Percentiles rank a stretch among this genome's conserved stretches.
These are phyloP conservation scores for Caenorhabditis sulstoni DNA, from an alignment of 2,888 invertebrate species.

Conservation along the genomic window DNA sequence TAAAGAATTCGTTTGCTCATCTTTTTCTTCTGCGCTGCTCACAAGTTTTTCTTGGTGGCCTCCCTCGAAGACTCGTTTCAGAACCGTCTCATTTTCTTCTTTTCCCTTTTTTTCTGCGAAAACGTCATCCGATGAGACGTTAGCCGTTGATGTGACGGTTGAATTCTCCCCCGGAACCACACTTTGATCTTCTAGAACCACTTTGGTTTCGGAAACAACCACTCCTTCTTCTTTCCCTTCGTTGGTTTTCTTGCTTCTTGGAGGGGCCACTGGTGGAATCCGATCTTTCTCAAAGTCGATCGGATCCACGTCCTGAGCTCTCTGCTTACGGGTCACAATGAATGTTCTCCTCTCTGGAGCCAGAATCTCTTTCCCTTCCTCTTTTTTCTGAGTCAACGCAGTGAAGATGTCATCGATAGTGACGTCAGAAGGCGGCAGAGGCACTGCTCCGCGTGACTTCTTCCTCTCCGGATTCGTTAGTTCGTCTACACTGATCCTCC, in stretches of 20 bases:
- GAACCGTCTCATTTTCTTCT: slow-evolving; percentile 16
- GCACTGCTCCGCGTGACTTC: slow-evolving; percentile 33
- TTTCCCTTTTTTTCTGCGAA: neutral
- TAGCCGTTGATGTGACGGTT: slow-evolving; percentile 1
- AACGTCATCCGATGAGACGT: slow-evolving; percentile 17
- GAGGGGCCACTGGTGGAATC: slow-evolving; percentile 29
- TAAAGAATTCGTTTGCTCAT: neutral
- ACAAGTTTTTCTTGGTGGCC: slow-evolving; percentile 12
- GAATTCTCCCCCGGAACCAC: neutral
- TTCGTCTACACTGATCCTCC: slow-evolving; percentile 53
- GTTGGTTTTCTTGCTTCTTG: slow-evolving; percentile 17
- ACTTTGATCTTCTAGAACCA: neutral
- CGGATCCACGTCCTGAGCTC: slow-evolving; percentile 48
- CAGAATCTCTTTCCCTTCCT: neutral
- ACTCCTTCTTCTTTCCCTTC: neutral
- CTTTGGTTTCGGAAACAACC: neutral
- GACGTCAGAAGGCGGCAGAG: slow-evolving; percentile 49
- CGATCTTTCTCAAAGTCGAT: slow-evolving; percentile 45
- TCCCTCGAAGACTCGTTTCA: slow-evolving; percentile 4
- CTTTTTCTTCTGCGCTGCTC: neutral
- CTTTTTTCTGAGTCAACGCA: slow-evolving; percentile 28
- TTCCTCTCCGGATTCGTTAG: slow-evolving; percentile 33
- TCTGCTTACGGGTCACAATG: slow-evolving; percentile 49
- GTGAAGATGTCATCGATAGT: slow-evolving; percentile 54
- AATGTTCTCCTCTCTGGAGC: slow-evolving; percentile 30